phyloP scores from a whole-genome alignment of 2,797 vertebrate species.

The Meriones psammophilus region DNA sequence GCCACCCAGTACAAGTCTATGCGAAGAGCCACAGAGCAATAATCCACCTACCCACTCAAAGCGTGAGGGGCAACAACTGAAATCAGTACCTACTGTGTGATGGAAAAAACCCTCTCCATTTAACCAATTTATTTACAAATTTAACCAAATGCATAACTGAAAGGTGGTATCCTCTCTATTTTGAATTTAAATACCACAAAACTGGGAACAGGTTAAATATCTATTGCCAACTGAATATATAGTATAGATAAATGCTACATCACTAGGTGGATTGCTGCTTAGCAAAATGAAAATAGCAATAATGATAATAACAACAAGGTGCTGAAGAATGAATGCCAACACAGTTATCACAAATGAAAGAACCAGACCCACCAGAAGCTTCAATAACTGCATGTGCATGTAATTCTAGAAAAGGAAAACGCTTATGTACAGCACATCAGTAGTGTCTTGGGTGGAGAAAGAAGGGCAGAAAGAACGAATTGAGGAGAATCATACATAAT shows the following conservation, averaged over 20 bases:
- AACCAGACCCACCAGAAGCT: neutral
- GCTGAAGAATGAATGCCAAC: neutral
- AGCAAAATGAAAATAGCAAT: neutral
- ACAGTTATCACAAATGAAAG: conserved; percentile 30
- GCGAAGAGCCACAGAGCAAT: neutral
- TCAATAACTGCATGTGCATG: neutral
- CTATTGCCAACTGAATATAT: neutral
- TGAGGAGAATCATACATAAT: neutral
- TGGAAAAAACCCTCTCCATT: neutral
- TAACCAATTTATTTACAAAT: neutral
- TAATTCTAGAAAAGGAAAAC: conserved; percentile 21
- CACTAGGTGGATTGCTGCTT: neutral
- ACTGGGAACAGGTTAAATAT: neutral
- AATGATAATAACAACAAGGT: neutral
- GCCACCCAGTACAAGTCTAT: neutral
- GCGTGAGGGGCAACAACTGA: neutral
- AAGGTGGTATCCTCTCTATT: conserved; percentile 14
- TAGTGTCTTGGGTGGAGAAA: neutral
- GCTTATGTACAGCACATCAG: conserved; percentile 10
- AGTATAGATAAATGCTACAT: neutral
- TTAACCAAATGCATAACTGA: neutral
- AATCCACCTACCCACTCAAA: neutral
- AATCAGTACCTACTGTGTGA: neutral
- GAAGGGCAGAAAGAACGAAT: neutral
- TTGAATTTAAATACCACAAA: neutral